Evolutionary conservation across 2,113 vertebrate genomes (phyloP), one percentile per base, ranked within the genome.

Genomic region (Brachyistius frenatus): DNA sequence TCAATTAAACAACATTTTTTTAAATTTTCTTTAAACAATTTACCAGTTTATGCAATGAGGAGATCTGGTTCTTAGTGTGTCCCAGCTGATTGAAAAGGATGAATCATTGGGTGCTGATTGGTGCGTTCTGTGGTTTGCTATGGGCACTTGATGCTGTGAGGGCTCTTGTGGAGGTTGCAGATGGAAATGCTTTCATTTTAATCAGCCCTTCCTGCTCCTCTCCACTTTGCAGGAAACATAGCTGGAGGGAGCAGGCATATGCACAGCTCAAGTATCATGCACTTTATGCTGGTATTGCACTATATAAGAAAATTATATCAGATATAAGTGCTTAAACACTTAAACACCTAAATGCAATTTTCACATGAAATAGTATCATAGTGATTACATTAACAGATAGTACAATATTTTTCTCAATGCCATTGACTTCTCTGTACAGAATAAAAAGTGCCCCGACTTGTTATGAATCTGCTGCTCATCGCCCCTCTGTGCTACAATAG

Each of bases 161-260:
- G 66, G 77, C 80, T 77, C 75, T 87, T 83, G 73, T 86, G 79
- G 71, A 68, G 50, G 66, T 35, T 85, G 69, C 82, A 63, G 76
- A 86, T 81, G 66, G 83, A 74, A 64, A 73, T 60, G 77, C 65
- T 85, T 83, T 86, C 30, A 88, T 87, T 89, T 76, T 60, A 83
- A 73, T 77, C 78, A 60, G 3, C 67, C 73, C 68, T 77, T 81
- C 65, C 76, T 84, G 65, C 77, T 86, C 65, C 36, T 86, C 77
- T 89, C 62, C 61, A 66, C 58, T 68, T 71, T 63, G 16, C 0
- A 2, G 76, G 39, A 69, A 56, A 52, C 57, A 49, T 67, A 78
- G 66, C 64, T 57, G 62, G 35, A 15, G 23, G 46, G 41, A 66
- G 66, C 72, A 66, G 50, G 54, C 65, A 46, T 52, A 66, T 13